Evolutionary conservation across 2,797 vertebrate species (phyloP).

Genomic region (Phalanger gymnotis): DNA sequence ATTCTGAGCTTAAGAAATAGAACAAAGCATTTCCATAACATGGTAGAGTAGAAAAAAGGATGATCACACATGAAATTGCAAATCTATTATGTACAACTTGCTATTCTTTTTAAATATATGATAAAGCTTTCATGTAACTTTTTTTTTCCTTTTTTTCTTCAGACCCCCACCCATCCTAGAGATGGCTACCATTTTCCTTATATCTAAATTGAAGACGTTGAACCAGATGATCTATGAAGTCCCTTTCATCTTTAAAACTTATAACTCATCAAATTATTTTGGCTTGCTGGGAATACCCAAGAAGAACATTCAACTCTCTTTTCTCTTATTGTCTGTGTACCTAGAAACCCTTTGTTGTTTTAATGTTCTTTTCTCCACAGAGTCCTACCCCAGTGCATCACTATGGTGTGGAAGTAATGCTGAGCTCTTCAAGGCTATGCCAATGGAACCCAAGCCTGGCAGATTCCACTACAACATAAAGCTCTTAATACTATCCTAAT

Average conservation of each 20-base stretch:
- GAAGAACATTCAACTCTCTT: background rate
- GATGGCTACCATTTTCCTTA: background rate
- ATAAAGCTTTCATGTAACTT: no score
- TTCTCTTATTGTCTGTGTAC: background rate
- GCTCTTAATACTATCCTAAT: background rate
- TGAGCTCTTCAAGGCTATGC: background rate
- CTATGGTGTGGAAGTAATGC: background rate
- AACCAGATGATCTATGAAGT: background rate
- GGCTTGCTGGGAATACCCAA: background rate
- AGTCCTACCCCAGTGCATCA: background rate
- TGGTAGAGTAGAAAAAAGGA: no score
- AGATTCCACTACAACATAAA: background rate
- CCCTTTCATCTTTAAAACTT: background rate
- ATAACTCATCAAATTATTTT: background rate
- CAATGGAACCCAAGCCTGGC: background rate
- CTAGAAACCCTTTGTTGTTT: background rate
- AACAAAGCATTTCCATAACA: no score
- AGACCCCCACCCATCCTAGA: no score
- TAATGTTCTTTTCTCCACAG: background rate
- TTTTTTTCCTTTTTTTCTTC: no score
- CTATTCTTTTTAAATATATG: no score
- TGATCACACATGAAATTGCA: no score
- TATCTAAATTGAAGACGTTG: background rate
- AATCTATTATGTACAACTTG: no score
- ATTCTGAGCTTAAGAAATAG: no score